Conservation (phyloP, 1,140 invertebrate genomes). For the Aphidius ervi region DNA sequence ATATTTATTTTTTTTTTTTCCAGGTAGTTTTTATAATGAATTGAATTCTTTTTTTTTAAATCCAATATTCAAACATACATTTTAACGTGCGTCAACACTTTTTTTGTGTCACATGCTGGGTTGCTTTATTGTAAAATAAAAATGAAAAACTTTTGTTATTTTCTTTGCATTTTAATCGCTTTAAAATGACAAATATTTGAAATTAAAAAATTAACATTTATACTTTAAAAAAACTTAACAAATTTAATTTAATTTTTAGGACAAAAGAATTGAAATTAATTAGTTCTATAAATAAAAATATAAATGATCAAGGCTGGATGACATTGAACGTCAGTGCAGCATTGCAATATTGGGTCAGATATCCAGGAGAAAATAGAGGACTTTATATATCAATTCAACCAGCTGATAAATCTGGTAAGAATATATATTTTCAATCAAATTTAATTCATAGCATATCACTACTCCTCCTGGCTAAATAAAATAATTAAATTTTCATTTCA, state of each 20-base stretch:
- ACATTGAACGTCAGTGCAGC: conserved; percentile 72
- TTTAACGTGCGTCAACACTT: no score
- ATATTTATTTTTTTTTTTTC: no score
- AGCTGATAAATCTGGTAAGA: conserved; percentile 61
- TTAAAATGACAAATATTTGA: not conserved
- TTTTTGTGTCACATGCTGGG: no score
- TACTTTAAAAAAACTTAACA: not conserved
- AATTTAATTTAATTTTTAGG: conserved; percentile 45
- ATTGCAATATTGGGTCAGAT: conserved; percentile 71
- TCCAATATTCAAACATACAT: no score
- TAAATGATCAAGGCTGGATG: conserved; percentile 69
- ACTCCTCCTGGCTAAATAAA: no score
- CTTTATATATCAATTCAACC: conserved; percentile 82
- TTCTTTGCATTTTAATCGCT: not conserved
- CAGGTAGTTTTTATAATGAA: no score
- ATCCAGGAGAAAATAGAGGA: conserved; percentile 75
- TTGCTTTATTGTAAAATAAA: conserved; percentile 6
- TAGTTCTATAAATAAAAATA: conserved; percentile 62
- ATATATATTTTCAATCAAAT: no score
- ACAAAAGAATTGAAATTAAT: conserved; percentile 64
- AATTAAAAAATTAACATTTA: not conserved
- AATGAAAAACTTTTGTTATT: no score
- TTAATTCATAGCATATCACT: no score
- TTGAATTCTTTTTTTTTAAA: no score
- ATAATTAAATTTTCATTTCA: no score